phyloP scores from a whole-genome alignment of 1,140 invertebrate species.

The Aphis gossypii region DNA sequence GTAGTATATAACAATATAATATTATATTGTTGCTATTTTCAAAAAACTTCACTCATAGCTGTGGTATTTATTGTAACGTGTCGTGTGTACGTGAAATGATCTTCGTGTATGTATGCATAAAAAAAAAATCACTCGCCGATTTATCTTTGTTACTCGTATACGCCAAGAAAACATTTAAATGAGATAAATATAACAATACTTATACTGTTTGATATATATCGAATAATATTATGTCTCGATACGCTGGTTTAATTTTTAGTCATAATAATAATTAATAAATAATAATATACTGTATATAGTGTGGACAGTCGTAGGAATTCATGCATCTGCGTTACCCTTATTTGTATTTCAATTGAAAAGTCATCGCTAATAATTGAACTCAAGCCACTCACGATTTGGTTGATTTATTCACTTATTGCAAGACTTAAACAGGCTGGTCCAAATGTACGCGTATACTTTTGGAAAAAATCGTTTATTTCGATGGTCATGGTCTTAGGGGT shows the following conservation, averaged over 20 bases:
- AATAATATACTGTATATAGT: neutral
- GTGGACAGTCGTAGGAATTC: neutral
- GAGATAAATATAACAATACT: neutral
- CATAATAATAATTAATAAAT: neutral
- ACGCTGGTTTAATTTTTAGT: neutral
- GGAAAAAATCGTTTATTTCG: neutral
- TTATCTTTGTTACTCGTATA: neutral
- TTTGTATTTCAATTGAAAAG: neutral
- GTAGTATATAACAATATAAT: neutral
- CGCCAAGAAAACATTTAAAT: neutral
- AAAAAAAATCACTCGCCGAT: neutral
- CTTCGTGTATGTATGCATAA: neutral
- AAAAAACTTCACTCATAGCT: neutral
- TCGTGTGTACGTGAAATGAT: neutral
- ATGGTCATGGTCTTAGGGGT: neutral
- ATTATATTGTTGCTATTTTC: neutral
- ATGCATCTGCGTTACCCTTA: neutral
- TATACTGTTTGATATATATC: neutral
- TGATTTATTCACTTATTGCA: neutral
- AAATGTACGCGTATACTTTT: neutral
- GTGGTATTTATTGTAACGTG: neutral
- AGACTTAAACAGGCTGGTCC: neutral
- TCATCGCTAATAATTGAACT: neutral
- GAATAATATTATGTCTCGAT: neutral
- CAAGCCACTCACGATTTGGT: neutral